These are phyloP conservation scores for Cataglyphis altisquamis DNA, from an alignment of 2,888 invertebrate genomes.

Conservation along the genomic window DNA sequence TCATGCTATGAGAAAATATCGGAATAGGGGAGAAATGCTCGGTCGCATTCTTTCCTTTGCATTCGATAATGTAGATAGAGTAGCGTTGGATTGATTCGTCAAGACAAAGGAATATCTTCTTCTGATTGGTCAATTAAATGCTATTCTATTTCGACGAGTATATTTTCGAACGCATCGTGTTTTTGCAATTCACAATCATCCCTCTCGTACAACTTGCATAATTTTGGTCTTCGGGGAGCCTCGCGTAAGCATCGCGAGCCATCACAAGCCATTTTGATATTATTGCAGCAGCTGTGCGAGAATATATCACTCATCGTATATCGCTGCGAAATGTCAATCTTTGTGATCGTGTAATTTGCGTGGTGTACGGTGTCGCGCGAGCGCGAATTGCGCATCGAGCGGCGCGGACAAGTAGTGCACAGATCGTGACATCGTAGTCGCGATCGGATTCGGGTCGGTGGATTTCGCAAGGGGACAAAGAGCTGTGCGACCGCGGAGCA, in stretches of 20 bases:
- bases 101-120: too few relatives aligned
- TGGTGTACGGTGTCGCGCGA: slow-evolving; percentile 59
- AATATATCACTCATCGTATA: slow-evolving; percentile 80
- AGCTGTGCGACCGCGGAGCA: slow-evolving; percentile 73
- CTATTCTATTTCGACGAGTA: too few relatives aligned
- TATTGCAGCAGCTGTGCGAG: slow-evolving; percentile 84
- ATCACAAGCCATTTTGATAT: slow-evolving; percentile 83
- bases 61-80: neutral
- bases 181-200: neutral
- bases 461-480: slow-evolving; percentile 79
- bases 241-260: neutral
- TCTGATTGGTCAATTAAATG: neutral
- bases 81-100: neutral
- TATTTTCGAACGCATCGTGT: neutral
- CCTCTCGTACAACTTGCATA: slow-evolving; percentile 54
- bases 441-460: slow-evolving; percentile 47
- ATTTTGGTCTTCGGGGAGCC: slow-evolving; percentile 58
- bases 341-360: slow-evolving; percentile 68
- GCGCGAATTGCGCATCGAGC: neutral
- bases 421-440: neutral
- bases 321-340: slow-evolving; percentile 81
- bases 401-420: neutral
- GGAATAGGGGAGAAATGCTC: neutral
- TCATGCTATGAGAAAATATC: neutral
- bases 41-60: neutral